Percentiles rank a stretch among this genome's conserved stretches.
Evolutionary conservation across 2,797 vertebrate genomes (phyloP).

Genomic region (Luscinia luscinia): DNA sequence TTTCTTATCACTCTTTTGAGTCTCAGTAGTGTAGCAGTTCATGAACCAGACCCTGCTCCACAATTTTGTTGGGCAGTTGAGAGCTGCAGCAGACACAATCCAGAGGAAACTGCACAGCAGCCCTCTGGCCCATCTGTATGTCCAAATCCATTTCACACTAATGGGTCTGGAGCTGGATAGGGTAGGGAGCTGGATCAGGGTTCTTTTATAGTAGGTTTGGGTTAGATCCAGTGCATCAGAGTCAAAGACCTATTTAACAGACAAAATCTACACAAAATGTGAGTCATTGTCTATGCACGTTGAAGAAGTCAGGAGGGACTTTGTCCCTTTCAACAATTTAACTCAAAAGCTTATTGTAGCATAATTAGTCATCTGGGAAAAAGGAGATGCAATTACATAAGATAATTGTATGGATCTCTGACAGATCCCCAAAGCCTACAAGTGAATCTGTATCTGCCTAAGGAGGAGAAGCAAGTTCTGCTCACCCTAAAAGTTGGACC

Average conservation of each 20-base stretch:
- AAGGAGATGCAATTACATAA: neutral
- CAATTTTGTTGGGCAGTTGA: fast-evolving
- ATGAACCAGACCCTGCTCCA: neutral
- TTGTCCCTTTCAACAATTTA: neutral
- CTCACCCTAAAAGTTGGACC: neutral
- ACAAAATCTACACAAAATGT: neutral
- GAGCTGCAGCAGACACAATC: neutral
- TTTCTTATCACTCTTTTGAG: neutral
- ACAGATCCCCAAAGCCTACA: neutral
- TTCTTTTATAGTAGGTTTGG: neutral
- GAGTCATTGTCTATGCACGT: neutral
- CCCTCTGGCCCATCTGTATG: neutral
- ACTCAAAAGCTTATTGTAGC: neutral
- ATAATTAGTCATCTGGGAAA: neutral
- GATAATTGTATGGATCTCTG: neutral
- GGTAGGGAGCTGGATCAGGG: neutral
- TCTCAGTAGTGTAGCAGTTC: neutral
- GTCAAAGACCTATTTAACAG: neutral
- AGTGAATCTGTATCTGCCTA: fast-evolving
- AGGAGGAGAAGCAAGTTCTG: neutral
- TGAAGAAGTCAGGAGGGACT: neutral
- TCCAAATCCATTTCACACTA: neutral
- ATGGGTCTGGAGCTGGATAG: neutral
- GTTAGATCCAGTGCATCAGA: neutral
- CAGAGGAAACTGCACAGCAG: neutral